A percentile compares a stretch with the other conserved stretches of the same genome.
These are phyloP conservation scores for Columbina picui DNA, from an alignment of 2,113 vertebrate genomes.

Conservation along the genomic window DNA sequence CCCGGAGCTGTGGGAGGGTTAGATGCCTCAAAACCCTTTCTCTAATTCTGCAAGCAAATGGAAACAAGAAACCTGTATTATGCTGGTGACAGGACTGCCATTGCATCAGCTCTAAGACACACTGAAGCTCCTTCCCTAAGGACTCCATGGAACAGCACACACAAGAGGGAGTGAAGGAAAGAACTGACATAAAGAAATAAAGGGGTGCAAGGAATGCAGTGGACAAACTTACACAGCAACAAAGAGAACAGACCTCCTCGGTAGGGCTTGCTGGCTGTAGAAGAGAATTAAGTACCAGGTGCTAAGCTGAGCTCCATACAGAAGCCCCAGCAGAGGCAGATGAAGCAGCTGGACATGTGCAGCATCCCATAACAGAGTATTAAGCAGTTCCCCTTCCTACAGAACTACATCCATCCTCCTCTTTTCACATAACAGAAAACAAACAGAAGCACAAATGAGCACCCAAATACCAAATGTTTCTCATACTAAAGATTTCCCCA, in stretches of 20 bases:
- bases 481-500: background rate
- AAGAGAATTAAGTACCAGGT: background rate
- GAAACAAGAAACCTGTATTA: background rate
- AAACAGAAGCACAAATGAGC: background rate
- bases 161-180: background rate
- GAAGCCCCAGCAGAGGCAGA: background rate
- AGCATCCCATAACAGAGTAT: background rate
- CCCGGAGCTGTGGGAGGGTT: background rate
- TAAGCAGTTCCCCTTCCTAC: background rate
- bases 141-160: background rate
- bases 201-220: background rate
- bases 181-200: background rate
- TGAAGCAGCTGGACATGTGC: background rate
- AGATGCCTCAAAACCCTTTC: background rate
- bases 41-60: background rate
- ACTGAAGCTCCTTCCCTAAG: background rate
- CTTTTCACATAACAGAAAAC: background rate
- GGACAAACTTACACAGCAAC: background rate
- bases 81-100: background rate
- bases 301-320: background rate
- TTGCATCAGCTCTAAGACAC: background rate
- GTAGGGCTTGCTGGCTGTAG: background rate
- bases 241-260: background rate
- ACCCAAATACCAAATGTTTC: fast-evolving
- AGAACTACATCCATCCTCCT: background rate